Base-by-base conservation (phyloP, 2,113 vertebrate genomes). In the Copsychus sechellarum region DNA sequence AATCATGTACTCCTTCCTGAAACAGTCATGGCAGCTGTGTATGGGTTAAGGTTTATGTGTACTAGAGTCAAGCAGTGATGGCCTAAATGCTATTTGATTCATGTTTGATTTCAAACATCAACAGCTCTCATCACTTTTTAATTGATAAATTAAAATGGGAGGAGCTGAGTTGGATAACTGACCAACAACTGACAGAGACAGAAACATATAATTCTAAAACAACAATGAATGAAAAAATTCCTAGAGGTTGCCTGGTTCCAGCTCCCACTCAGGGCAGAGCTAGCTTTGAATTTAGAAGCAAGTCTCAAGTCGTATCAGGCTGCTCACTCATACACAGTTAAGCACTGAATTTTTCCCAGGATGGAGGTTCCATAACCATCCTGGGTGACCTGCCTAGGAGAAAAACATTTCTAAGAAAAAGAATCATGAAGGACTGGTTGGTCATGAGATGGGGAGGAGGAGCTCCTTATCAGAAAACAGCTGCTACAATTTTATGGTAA, bases 301-400 rank as follows among this genome's bases (percentile, higher is more conserved):
- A 42, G 4, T 34, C 13, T 57, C 0, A 0, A 61, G 12, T 53
- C 7, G 2, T 38, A 20, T 22, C 54, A 57, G 8, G 5, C 24
- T 62, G 17, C 14, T 70, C 54, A 69, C 28, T 50, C 31, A 61
- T 23, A 48, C 2, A 20, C 6, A 4, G 14, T 17, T 40, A 74
- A 71, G 13, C 12, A 19, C 22, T 34, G 45, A 72, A 2, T 64
- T 51, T 69, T 91, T 40, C 25, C 17, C 16, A 29, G 14, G 12
- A 6, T 51, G 6, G 4, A 76, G 4, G 12, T 60, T 72, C 4
- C 5, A 24, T 3, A 66, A 20, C 8, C 0, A 4, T 38, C 13
- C 29, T 40, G 29, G 6, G 3, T 14, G 33, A 42, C 3, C 20
- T 38, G 4, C 5, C 33, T 47, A 48, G 36, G 23, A 60, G 7